Evolutionary conservation across 2,113 vertebrate genomes (phyloP), one percentile per base, ranked within the genome.

Genomic region (Aegotheles bennettii): DNA sequence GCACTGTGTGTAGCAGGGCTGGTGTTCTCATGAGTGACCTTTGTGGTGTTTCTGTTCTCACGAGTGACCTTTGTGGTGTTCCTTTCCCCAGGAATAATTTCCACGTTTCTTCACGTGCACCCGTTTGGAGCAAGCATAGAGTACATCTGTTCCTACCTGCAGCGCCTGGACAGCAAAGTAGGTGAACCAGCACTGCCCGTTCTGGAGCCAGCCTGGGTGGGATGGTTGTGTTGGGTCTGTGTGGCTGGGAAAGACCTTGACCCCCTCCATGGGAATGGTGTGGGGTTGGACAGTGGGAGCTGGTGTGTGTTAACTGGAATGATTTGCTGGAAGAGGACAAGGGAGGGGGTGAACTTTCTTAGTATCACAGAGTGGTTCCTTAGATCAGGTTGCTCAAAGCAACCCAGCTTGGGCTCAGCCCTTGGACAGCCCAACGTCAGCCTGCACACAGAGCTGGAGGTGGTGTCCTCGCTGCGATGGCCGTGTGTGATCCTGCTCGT

Each of bases 131-230:
- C 99, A 84, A 99, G 99, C 97, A 99, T 99, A 61, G 99, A 99
- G 97, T 99, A 99, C 97, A 99, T 99, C 98, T 99, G 99, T 92
- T 99, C 99, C 96, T 99, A 99, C 97, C 98, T 99, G 95, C 99
- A 99, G 95, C 98, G 99, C 43, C 97, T 99, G 96, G 99, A 99
- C 98, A 99, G 98, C 93, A 99, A 99, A 97, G 99, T 99, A 98
- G 80, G 96, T 94, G 85, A 42, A 7, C 17, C n/a, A 16, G 4
- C 14, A 2, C 3, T 3, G 16, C 26, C 35, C 10, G 50, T 8
- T n/a, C 59, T 35, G 1, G 24, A 21, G 64, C 59, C n/a, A 43
- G 40, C 26, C 54, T 4, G 40, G 63, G 48, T n/a, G n/a, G n/a
- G n/a, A n/a, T n/a, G n/a, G n/a, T n/a, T n/a, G n/a, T n/a, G 45